Conservation (phyloP, 2,797 vertebrate species). For the Loriculus beryllinus region DNA sequence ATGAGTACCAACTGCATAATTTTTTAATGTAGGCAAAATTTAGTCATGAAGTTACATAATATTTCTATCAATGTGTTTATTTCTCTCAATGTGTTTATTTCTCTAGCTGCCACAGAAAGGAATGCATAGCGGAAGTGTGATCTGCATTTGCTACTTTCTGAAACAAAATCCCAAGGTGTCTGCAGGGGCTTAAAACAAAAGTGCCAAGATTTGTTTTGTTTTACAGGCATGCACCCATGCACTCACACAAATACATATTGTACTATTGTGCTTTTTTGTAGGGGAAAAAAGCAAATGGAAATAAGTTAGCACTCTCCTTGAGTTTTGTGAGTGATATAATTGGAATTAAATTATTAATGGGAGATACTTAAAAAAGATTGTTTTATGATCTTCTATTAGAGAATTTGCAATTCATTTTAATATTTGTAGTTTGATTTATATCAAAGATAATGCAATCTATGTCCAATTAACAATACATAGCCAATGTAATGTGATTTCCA, state of each 20-base stretch:
- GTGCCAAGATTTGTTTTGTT: constrained; percentile 43
- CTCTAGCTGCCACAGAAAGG: background rate
- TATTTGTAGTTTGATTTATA: constrained; percentile 93
- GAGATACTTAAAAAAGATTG: constrained; percentile 89
- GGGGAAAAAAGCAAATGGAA: constrained; percentile 70
- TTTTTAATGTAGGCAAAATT: constrained; percentile 55
- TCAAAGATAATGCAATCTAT: constrained; percentile 89
- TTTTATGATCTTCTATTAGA: constrained; percentile 90
- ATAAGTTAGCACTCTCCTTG: constrained; percentile 76
- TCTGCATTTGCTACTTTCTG: background rate
- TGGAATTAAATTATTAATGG: constrained; percentile 94
- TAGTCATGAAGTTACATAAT: constrained; percentile 54
- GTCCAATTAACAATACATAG: constrained; percentile 90
- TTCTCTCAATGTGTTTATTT: constrained; percentile 54
- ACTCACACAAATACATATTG: background rate
- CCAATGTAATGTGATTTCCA: constrained; percentile 87
- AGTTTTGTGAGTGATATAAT: constrained; percentile 85
- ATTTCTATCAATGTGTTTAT: constrained; percentile 50
- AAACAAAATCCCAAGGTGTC: constrained; percentile 9
- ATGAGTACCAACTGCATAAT: constrained; percentile 22
- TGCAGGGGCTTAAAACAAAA: constrained; percentile 20
- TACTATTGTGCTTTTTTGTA: constrained; percentile 48
- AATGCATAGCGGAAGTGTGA: background rate
- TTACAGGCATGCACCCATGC: background rate
- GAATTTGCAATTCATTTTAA: constrained; percentile 92